phyloP scores from a whole-genome alignment of 2,113 vertebrate species.

The Burhinus oedicnemus region DNA sequence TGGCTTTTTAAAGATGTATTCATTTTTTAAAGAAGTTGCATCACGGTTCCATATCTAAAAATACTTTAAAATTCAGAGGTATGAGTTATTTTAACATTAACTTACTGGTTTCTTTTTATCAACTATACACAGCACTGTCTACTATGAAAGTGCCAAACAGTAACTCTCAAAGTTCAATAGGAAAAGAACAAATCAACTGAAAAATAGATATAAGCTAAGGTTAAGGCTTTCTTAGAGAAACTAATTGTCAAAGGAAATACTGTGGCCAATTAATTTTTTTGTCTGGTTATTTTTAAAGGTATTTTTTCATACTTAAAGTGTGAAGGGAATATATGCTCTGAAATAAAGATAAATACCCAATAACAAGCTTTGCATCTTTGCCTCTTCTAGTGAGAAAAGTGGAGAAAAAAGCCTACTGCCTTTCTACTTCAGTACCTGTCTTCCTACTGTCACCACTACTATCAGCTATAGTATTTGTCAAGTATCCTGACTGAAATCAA shows the following conservation, averaged over 20 bases:
- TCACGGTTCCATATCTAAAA: background rate
- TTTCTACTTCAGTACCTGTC: background rate
- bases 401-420: background rate
- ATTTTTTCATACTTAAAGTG: background rate
- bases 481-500: background rate
- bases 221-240: background rate
- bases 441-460: background rate
- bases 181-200: background rate
- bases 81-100: background rate
- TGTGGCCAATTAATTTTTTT: rapidly evolving
- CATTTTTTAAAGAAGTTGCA: background rate
- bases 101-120: background rate
- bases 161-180: background rate
- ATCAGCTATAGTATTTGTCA: background rate
- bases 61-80: background rate
- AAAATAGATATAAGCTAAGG: background rate
- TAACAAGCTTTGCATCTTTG: background rate
- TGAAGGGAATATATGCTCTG: background rate
- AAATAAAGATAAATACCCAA: background rate
- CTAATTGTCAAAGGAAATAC: background rate
- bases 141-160: background rate
- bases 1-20: background rate
- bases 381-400: background rate
- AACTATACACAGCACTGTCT: background rate
- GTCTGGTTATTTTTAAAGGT: too few relatives aligned